These are phyloP conservation scores for Acrocephalus kingi DNA, from an alignment of 2,113 vertebrate species.

Conservation along the genomic window DNA sequence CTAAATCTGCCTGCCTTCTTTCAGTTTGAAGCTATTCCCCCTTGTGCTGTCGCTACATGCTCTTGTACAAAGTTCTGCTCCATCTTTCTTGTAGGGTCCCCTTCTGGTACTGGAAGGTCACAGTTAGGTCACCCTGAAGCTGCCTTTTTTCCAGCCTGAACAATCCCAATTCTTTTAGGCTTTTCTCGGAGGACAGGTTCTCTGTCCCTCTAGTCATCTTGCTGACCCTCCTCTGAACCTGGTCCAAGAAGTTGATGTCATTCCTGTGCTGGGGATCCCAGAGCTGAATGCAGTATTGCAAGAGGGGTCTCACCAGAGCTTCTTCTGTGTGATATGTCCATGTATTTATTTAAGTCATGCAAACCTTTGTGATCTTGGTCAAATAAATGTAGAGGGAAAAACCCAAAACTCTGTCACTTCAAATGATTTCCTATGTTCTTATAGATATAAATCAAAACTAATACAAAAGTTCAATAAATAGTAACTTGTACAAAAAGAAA, in stretches of 20 bases:
- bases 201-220: not conserved
- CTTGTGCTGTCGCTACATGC: not conserved
- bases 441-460: not conserved
- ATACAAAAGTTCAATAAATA: not conserved
- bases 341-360: not conserved
- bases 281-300: not conserved
- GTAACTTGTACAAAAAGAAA: not conserved
- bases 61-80: not conserved
- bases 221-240: not conserved
- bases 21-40: not conserved
- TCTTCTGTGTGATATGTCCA: not conserved
- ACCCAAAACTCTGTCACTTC: not conserved
- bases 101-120: not conserved
- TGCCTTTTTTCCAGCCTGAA: not conserved
- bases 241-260: not conserved
- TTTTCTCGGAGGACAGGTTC: not conserved
- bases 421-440: not conserved
- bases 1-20: not conserved
- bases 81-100: not conserved
- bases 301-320: not conserved
- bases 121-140: not conserved
- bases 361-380: not conserved
- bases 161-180: fast-evolving
- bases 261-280: not conserved
- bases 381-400: not conserved